Base-by-base conservation (phyloP, 1,140 invertebrate genomes). In the Ostrea denselamellosa region DNA sequence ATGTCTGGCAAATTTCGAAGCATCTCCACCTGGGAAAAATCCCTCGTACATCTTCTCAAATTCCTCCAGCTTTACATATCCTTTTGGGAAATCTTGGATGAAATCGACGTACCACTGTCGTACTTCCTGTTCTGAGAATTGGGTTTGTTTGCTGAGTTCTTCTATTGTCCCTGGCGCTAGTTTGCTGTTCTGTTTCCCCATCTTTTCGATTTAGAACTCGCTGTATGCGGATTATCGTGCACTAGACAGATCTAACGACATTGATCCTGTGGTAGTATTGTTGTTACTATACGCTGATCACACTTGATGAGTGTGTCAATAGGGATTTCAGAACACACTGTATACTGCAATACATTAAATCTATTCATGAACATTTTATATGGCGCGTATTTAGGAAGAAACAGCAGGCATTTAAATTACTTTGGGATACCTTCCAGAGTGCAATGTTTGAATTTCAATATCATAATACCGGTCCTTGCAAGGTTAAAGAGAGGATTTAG, bases 1-100 rank as follows among this genome's bases (percentile, higher is more conserved):
- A n/a, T 93, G 91, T 44, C 89, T 88, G 52, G 91, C 90, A 83
- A 91, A 93, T 9, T 90, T 88, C 4, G 88, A 87, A 1, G 89
- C 87, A 81, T 93, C 88, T 17, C 92, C 92, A 77, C 28, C 28
- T n/a, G 58, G 58, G n/a, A 68, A 85, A 62, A 85, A 68, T 22
- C 56, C 68, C 19, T 62, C 62, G 85, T 85, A 85, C 58, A 85
- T 68, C 62, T 68, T 51, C 52, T 85, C 68, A 68, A 85, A 85
- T 58, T 85, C 85, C 2, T 71, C n/a, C 62, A 85, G 58, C 44
- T 62, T 85, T 7, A 85, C 58, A 22, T 85, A 52, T 1, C 85
- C 51, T n/a, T 68, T 68, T 5, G 62, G 62, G 62, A 68, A 68
- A 44, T 68, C 68, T 22, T 85, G 58, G 0, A 52, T 44, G 56